These are phyloP conservation scores for Acronicta psi DNA, from an alignment of 2,888 invertebrate species.

Conservation along the genomic window DNA sequence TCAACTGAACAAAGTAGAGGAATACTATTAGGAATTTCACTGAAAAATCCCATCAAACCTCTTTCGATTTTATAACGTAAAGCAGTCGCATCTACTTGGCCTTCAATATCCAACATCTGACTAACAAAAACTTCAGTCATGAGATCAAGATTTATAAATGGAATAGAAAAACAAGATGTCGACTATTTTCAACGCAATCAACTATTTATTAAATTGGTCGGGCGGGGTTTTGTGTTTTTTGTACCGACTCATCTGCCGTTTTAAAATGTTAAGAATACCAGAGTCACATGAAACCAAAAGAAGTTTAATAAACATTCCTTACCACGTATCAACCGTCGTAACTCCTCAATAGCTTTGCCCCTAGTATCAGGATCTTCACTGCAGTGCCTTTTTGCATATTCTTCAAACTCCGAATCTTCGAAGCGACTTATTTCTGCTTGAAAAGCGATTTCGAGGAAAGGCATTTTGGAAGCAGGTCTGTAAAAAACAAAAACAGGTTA, in stretches of 20 bases:
- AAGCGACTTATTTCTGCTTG: constrained; percentile 82
- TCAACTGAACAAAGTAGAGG: too few species aligned
- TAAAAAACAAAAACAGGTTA: neutral
- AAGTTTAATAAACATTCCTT: constrained; percentile 42
- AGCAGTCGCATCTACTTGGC: too few species aligned
- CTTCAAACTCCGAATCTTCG: constrained; percentile 82
- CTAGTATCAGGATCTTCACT: constrained; percentile 77
- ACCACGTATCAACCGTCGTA: constrained; percentile 83
- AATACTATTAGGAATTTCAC: too few species aligned
- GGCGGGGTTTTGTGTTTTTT: constrained; percentile 2
- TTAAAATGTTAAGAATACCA: constrained; percentile 38
- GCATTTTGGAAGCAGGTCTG: constrained; percentile 59
- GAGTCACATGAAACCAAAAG: constrained; percentile 16
- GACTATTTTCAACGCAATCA: too few species aligned
- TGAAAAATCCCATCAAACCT: too few species aligned
- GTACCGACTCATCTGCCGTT: constrained; percentile 11
- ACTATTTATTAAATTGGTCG: too few species aligned
- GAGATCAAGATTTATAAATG: too few species aligned
- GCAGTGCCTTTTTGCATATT: constrained; percentile 77
- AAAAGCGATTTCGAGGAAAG: constrained; percentile 81
- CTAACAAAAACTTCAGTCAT: too few species aligned
- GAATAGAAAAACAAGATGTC: too few species aligned
- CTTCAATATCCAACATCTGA: too few species aligned
- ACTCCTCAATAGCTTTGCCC: constrained; percentile 73
- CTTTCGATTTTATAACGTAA: too few species aligned